Evolutionary conservation across 2,113 vertebrate species (phyloP), one percentile per base, ranked within the genome.

Genomic region (Miniopterus natalensis): DNA sequence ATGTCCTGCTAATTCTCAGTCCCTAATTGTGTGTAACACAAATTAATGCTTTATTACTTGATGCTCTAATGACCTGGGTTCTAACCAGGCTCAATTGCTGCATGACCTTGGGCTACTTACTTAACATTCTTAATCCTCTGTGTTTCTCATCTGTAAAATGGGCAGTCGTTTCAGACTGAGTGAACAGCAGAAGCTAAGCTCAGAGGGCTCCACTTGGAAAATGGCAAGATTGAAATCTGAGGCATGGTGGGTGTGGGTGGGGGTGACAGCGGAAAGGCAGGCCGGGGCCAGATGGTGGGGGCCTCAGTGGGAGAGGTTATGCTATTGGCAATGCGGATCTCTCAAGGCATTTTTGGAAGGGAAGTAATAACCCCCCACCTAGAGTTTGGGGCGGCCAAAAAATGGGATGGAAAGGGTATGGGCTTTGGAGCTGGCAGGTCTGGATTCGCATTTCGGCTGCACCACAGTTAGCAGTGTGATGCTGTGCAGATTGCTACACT

Each of bases 71-170:
- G 96, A 96, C 93, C 83, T 23, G 81, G 29, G 84, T 78, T 95
- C 96, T 96, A 95, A 88, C 40, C 88, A 74, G 88, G 78, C 90
- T 91, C 96, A 94, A 53, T 86, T 92, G 92, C 78, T 61, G 31
- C 0, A 36, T 97, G 92, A 97, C 95, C 94, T 95, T 97, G 96
- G 95, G 97, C 96, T 96, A 96, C 71, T 95, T 96, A 90, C 95
- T 96, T 95, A 92, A 88, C 88, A 31, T 88, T 94, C 68, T 90
- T 88, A 83, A 65, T 87, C 29, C 90, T 97, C 85, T 53, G 36
- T 92, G 47, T 91, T 97, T 94, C 74, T 88, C 81, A 66, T 89
- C 94, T 96, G 96, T 80, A 74, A 73, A 94, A 94, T 75, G 78
- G 57, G 11, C 88, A 65, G 40, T 83, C 3, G 0, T 40, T 78